Base-by-base conservation (phyloP, 2,113 vertebrate species). In the Ceyx cyanopectus region DNA sequence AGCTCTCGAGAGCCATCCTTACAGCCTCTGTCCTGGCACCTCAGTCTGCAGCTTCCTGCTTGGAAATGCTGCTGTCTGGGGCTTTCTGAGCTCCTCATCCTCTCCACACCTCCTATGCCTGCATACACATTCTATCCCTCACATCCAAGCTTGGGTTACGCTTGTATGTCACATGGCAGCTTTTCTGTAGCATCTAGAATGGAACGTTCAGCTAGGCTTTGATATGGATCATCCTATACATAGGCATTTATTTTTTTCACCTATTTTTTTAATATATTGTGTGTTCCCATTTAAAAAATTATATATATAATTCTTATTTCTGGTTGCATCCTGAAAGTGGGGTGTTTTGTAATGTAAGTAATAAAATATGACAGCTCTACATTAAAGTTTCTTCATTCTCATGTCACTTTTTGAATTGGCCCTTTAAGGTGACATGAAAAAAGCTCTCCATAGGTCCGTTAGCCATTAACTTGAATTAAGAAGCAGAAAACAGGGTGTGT, bases 381-480 rank as follows among this genome's bases (percentile, higher is more conserved):
- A 8, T 50, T 76, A 89, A 24, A 26, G 34, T 30, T 79, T 8
- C 16, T 92, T 23, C 50, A 46, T 87, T 89, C 30, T 69, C 32
- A 5, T n/a, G 2, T 58, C 54, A 12, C 51, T 87, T 8, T 62
- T 82, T 85, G 75, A 89, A 43, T 40, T 69, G 60, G 16, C 90
- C 23, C 32, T 82, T 85, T 40, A 69, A 62, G 43, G 23, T 82
- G 17, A 20, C 26, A 26, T 26, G 40, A n/a, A 62, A 91, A 92
- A 76, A 66, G n/a, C 19, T 82, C 24, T 85, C 23, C 32, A 24
- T 50, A 82, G 48, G 12, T 80, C 26, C 37, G 85, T 37, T 89
- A 41, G 23, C 30, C 22, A 66, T 94, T 96, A 56, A 85, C 21
- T 27, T 87, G 65, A 95, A 75, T 83, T 91, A 89, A 29, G 62